phyloP scores from a whole-genome alignment of 2,888 invertebrate species.

The Hybos culiciformis region DNA sequence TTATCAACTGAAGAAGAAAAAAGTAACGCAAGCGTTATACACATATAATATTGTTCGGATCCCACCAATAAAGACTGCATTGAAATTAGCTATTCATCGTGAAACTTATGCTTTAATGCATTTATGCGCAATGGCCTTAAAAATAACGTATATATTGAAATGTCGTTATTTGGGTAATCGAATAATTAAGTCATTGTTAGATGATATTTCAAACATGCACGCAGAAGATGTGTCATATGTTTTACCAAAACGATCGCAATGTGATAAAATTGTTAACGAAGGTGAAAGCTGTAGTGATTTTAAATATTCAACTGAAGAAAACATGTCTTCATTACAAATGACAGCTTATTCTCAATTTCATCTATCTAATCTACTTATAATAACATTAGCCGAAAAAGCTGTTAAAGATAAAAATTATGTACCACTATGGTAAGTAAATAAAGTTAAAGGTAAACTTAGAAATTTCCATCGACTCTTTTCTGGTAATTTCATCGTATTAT shows the following conservation, averaged over 20 bases:
- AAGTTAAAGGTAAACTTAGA: not conserved
- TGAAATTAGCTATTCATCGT: conserved; percentile 36
- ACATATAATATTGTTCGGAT: conserved; percentile 65
- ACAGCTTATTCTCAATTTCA: conserved; percentile 36
- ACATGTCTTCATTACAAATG: conserved; percentile 31
- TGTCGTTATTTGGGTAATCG: conserved; percentile 26
- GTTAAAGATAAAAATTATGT: conserved; percentile 34
- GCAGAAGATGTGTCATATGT: conserved; percentile 29
- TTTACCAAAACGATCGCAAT: conserved; percentile 19
- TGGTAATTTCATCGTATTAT: not conserved
- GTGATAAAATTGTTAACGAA: conserved; percentile 18
- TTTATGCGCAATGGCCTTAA: conserved; percentile 34
- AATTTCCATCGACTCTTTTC: not conserved
- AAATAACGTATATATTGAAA: conserved; percentile 28
- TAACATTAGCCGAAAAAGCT: conserved; percentile 32
- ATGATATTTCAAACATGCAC: conserved; percentile 29
- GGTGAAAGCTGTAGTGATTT: conserved; percentile 31
- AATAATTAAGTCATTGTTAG: conserved; percentile 23
- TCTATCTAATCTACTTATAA: conserved; percentile 33
- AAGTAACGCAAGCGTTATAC: conserved; percentile 61
- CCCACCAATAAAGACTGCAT: conserved; percentile 34
- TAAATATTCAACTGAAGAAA: conserved; percentile 29
- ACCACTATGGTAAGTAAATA: conserved; percentile 28
- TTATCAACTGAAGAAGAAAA: conserved; percentile 57
- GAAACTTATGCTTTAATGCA: conserved; percentile 35